Evolutionary conservation across 1,140 invertebrate species (phyloP), one percentile per base, ranked within the genome.

Genomic region (Drosophila albomicans): DNA sequence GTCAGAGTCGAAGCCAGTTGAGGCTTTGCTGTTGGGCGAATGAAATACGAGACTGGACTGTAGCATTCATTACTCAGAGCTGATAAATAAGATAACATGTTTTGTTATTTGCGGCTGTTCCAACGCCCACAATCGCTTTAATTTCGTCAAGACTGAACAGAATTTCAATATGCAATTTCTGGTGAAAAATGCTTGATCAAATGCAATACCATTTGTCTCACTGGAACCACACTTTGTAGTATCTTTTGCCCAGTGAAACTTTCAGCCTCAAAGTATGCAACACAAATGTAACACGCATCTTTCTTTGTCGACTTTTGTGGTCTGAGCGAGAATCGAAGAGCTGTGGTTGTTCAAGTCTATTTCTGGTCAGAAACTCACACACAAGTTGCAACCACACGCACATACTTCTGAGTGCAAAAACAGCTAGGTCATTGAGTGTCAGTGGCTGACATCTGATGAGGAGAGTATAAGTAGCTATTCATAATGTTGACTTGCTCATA

Each of bases 31-130:
- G 51, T 28, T 75, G 78, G 62, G 65, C 59, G 38, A 59, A 70
- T 88, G 66, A 87, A 87, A 88, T 82, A 88, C 71, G 65, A 61
- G 57, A 56, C 13, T 62, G 49, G 32, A 56, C 49, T 56, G 32
- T 35, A 63, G 15, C 51, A 75, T 75, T 70, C 59, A 75, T 75
- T 71, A 75, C 66, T 71, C 52, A 49, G 35, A 49, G 66, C 66
- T 32, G 49, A 74, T 41, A 68, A 69, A 57, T 62, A 62, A 59
- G 56, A 48, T 46, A 69, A 62, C 32, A 56, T 56, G 51, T 56
- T 52, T 58, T n/a, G 13, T 28, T 66, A 52, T 49, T 13, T 49
- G 59, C 30, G 57, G n/a, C 4, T 45, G 61, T 15, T 49, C 10
- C 64, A 20, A 8, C 13, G 15, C 30, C 30, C n/a, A 28, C 11